Percentiles rank a stretch among this genome's conserved stretches.
phyloP scores from a whole-genome alignment of 1,140 invertebrate species.

The Caenorhabditis brenneri region DNA sequence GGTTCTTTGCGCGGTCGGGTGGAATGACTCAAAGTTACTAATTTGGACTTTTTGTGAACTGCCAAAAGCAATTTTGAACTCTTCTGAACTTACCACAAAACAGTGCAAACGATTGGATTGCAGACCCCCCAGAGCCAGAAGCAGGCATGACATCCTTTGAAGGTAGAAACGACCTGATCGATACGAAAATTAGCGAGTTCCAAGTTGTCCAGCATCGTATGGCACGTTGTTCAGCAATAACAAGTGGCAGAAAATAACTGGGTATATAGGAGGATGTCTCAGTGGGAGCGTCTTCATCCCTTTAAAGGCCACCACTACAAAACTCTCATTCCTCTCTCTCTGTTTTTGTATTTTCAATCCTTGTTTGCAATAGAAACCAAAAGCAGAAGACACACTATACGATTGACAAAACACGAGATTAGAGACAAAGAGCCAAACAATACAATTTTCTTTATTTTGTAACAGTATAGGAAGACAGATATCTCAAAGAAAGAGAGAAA shows the following conservation, averaged over 20 bases:
- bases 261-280: too few relatives aligned
- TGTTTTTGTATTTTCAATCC: neutral
- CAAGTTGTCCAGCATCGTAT: neutral
- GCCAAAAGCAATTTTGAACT: too few relatives aligned
- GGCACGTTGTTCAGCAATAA: neutral
- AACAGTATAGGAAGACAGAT: too few relatives aligned
- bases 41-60: too few relatives aligned
- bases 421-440: too few relatives aligned
- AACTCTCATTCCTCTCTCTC: neutral
- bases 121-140: neutral
- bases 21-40: too few relatives aligned
- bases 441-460: too few relatives aligned
- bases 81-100: neutral
- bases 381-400: too few relatives aligned
- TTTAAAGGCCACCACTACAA: neutral
- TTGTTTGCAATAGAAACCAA: too few relatives aligned
- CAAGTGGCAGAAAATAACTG: too few relatives aligned
- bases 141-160: neutral
- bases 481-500: neutral
- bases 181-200: neutral
- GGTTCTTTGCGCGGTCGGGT: too few relatives aligned
- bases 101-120: neutral
- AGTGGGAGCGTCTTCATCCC: neutral
- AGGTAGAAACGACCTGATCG: neutral
- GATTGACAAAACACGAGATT: too few relatives aligned